Evolutionary conservation across 2,113 vertebrate species (phyloP), one percentile per base, ranked within the genome.

Genomic region (Lutjanus erythropterus): DNA sequence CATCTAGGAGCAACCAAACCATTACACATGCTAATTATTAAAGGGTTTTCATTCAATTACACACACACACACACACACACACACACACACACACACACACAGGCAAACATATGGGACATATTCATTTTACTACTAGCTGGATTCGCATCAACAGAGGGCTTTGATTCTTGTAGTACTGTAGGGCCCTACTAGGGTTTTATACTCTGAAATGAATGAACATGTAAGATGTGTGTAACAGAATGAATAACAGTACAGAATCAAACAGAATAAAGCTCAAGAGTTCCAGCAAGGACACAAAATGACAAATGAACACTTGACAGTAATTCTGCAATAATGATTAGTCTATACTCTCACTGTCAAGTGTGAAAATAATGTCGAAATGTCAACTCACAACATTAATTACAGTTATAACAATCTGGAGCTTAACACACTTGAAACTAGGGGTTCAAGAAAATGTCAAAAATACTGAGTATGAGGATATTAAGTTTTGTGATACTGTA

Each of bases 101-200:
- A 42, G 6, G 11, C 35, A 21, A 25, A 71, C 15, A 41, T 9
- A 62, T 10, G 11, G 27, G 15, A 33, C 8, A 2, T n/a, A 33
- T 33, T 35, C 5, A 58, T 21, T 49, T 23, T 35, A 73, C 77
- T 71, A 76, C 44, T 58, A 44, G 50, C 60, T 62, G 46, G 64
- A 33, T 86, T 73, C 52, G 73, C 64, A 66, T 85, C 47, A 74
- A 52, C 79, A 78, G 37, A 16, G 12, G 41, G 64, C 59, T 80
- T 64, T 80, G 61, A 83, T 59, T 69, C 56, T 79, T 68, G 31
- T 11, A 64, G 31, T 46, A 19, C 12, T 67, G 5, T 49, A 39
- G 12, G 44, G 52, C 41, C 18, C 55, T 11, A 23, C 3, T 50
- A 5, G 25, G 15, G 21, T 46, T 73, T 76, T 69, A 49, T 76